These are phyloP conservation scores for Larimichthys crocea DNA, from an alignment of 2,113 vertebrate genomes.

Conservation along the genomic window DNA sequence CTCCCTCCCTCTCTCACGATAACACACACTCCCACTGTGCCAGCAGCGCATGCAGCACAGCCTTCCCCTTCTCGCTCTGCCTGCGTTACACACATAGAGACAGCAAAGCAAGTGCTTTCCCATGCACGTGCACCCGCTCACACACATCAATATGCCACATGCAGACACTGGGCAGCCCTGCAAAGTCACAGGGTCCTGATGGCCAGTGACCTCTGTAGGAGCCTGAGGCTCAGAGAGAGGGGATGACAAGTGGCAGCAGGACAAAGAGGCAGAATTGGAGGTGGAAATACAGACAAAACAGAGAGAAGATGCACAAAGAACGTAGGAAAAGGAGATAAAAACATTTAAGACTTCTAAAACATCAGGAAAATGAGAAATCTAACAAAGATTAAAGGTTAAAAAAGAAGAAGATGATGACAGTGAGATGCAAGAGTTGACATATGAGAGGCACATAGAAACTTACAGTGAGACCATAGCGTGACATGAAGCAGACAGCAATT, in stretches of 20 bases:
- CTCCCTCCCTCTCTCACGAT: conserved; percentile 44
- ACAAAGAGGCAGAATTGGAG: conserved; percentile 9
- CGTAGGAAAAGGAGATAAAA: conserved; percentile 19
- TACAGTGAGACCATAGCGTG: conserved; percentile 1
- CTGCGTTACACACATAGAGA: conserved; percentile 24
- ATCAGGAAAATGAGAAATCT: conserved; percentile 11
- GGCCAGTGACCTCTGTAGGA: conserved; percentile 48
- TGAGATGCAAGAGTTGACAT: conserved; percentile 27
- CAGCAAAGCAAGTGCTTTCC: conserved; percentile 36
- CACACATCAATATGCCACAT: conserved; percentile 35
- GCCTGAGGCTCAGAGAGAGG: conserved; percentile 30
- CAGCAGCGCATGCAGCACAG: conserved; percentile 56
- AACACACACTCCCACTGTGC: conserved; percentile 43
- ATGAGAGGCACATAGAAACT: conserved; percentile 16
- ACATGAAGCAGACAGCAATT: conserved; percentile 39
- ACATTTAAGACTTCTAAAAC: conserved; percentile 8
- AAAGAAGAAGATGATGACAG: conserved; percentile 35
- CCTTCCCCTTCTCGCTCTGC: conserved; percentile 38
- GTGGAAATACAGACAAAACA: conserved; percentile 4
- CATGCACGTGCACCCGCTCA: conserved; percentile 17
- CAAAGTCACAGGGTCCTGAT: conserved; percentile 38
- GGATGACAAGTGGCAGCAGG: conserved; percentile 11
- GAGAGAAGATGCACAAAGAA: conserved; percentile 2
- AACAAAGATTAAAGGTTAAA: conserved; percentile 22
- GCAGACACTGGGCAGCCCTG: conserved; percentile 31